Percentiles rank a stretch among this genome's conserved stretches.
Conservation (phyloP, 1,140 invertebrate species). For the Reticulitermes speratus region DNA sequence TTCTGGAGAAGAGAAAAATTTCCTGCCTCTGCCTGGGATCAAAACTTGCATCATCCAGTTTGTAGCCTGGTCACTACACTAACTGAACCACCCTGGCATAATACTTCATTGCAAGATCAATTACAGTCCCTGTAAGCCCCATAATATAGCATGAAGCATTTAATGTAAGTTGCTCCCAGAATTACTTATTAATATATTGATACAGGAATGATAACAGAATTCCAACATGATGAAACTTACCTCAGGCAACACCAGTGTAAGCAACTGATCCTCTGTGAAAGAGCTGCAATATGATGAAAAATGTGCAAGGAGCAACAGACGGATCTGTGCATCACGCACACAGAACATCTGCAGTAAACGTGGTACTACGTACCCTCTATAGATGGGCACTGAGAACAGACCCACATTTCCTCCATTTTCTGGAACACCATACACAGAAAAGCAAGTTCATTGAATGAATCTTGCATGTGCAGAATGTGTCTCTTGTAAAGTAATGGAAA, state of each 20-base stretch:
- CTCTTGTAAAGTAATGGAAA: background rate
- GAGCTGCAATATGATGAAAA: constrained; percentile 68
- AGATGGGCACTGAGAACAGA: constrained; percentile 63
- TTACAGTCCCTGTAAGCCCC: no score
- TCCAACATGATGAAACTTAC: constrained; percentile 43
- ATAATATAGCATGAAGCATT: no score
- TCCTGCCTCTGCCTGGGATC: no score
- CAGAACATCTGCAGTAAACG: constrained; percentile 73
- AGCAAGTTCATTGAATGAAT: background rate
- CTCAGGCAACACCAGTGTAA: constrained; percentile 69
- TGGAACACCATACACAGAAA: background rate
- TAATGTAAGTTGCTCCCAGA: no score
- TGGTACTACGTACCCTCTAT: constrained; percentile 68
- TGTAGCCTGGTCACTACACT: no score
- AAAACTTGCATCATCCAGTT: no score
- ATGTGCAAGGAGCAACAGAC: constrained; percentile 66
- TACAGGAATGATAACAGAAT: no score
- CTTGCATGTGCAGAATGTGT: no score
- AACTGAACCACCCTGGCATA: no score
- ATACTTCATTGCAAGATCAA: no score
- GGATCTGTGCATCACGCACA: constrained; percentile 72
- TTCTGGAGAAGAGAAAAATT: no score
- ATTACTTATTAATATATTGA: no score
- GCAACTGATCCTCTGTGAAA: constrained; percentile 68
- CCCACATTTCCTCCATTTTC: constrained; percentile 48